Evolutionary conservation across 2,888 invertebrate genomes (phyloP).

Genomic region (Ophioninae sp.): DNA sequence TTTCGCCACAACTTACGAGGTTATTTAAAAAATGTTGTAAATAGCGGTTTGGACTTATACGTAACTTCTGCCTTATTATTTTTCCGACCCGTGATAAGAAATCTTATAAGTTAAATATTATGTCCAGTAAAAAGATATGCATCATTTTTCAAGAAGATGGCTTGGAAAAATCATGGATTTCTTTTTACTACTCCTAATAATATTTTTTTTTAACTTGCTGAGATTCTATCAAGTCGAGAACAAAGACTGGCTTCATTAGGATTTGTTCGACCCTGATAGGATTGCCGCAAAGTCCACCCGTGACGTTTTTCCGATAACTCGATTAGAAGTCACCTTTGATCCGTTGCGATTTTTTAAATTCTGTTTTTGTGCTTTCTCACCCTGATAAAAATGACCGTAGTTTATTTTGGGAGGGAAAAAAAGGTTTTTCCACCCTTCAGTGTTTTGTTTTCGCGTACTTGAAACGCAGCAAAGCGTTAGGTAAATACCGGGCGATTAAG

Average conservation of each 20-base stretch:
- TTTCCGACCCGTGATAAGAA: neutral
- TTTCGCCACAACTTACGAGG: neutral
- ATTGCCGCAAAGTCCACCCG: neutral
- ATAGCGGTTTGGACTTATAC: neutral
- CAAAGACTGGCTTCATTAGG: neutral
- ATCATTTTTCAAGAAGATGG: too few species aligned
- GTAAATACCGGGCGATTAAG: constrained; percentile 29
- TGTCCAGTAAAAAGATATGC: too few species aligned
- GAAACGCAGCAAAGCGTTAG: constrained; percentile 11
- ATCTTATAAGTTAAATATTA: neutral
- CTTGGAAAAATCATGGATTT: too few species aligned
- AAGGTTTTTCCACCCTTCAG: neutral
- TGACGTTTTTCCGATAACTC: constrained; percentile 22
- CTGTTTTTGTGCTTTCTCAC: neutral
- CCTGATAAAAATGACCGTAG: constrained; percentile 1
- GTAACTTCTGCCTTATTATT: neutral
- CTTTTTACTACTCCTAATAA: too few species aligned
- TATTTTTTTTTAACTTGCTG: too few species aligned
- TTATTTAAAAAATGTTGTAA: neutral
- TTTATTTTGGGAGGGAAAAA: neutral
- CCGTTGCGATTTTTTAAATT: neutral
- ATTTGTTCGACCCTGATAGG: neutral
- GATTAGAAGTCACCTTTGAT: constrained; percentile 5
- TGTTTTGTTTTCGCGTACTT: constrained; percentile 21
- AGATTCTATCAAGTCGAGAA: too few species aligned